Evolutionary conservation across 2,113 vertebrate species (phyloP).

Genomic region (Oncorhynchus kisutch): DNA sequence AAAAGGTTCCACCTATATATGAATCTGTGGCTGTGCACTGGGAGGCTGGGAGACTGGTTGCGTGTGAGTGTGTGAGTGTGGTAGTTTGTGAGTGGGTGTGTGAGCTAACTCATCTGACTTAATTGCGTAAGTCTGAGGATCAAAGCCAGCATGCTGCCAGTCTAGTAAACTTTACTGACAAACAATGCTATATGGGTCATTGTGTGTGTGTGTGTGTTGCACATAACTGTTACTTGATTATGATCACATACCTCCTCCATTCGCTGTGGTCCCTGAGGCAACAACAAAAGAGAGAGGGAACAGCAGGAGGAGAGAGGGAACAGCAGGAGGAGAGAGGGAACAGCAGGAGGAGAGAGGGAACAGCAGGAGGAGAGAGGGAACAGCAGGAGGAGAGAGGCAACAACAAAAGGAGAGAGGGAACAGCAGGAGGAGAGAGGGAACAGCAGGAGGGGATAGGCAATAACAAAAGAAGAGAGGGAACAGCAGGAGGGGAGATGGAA

Average conservation of each 20-base stretch:
- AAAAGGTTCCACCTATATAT: conserved; percentile 39
- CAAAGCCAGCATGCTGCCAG: conserved; percentile 17
- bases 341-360: not conserved
- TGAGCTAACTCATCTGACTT: conserved; percentile 31
- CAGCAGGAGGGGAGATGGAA: not conserved
- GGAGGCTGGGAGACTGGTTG: conserved; percentile 15
- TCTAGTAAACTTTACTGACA: conserved; percentile 22
- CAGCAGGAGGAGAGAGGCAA: not conserved
- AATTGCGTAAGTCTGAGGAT: conserved; percentile 29
- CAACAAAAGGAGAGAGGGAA: not conserved
- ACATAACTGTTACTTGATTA: not conserved
- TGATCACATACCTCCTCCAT: not conserved
- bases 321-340: not conserved
- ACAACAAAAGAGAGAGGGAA: not conserved
- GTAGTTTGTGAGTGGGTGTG: conserved; percentile 5
- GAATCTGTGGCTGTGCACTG: conserved; percentile 37
- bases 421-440: not conserved
- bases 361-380: not conserved
- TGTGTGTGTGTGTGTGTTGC: not conserved
- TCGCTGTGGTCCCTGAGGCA: conserved; percentile 10
- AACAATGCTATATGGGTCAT: conserved; percentile 17
- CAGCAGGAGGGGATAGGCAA: not conserved
- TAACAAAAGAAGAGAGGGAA: no score
- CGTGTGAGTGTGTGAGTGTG: conserved; percentile 15
- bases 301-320: not conserved